Conservation (phyloP, 1,140 invertebrate species). For the Brachionus asplanchnoidis region DNA sequence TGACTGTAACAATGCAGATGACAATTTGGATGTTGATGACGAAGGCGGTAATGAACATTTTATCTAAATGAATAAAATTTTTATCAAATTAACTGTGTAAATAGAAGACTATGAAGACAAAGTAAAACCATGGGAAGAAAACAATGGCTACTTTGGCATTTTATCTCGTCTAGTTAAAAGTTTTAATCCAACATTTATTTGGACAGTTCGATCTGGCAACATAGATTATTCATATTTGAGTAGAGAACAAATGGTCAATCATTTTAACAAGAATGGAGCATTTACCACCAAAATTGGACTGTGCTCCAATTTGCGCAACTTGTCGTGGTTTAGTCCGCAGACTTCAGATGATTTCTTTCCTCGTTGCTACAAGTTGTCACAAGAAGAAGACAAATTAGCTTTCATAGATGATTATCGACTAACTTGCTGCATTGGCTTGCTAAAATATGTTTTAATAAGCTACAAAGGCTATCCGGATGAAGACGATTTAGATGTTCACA, state of each 20-base stretch:
- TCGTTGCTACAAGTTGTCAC: constrained; percentile 67
- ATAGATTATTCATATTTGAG: constrained; percentile 66
- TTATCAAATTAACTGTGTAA: background rate
- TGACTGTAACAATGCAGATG: constrained; percentile 49
- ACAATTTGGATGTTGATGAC: constrained; percentile 51
- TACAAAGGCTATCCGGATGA: constrained; percentile 47
- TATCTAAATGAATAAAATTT: background rate
- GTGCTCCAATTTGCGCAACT: constrained; percentile 72
- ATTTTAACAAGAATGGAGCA: constrained; percentile 69
- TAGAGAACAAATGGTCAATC: constrained; percentile 67
- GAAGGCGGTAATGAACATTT: constrained; percentile 38
- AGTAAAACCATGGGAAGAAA: constrained; percentile 57
- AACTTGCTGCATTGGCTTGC: constrained; percentile 74
- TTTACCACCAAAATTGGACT: constrained; percentile 80
- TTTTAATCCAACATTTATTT: constrained; percentile 71
- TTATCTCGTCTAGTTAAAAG: constrained; percentile 58
- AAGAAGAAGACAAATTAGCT: constrained; percentile 76
- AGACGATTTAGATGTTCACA: constrained; percentile 38
- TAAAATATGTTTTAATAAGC: constrained; percentile 68
- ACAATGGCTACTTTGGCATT: constrained; percentile 57
- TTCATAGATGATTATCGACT: constrained; percentile 83
- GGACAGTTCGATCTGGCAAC: constrained; percentile 76
- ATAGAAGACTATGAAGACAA: constrained; percentile 48
- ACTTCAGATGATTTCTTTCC: constrained; percentile 75
- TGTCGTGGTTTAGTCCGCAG: constrained; percentile 80